Evolutionary conservation across 2,888 invertebrate species (phyloP).

Genomic region (Lordiphosa andalusiaca): DNA sequence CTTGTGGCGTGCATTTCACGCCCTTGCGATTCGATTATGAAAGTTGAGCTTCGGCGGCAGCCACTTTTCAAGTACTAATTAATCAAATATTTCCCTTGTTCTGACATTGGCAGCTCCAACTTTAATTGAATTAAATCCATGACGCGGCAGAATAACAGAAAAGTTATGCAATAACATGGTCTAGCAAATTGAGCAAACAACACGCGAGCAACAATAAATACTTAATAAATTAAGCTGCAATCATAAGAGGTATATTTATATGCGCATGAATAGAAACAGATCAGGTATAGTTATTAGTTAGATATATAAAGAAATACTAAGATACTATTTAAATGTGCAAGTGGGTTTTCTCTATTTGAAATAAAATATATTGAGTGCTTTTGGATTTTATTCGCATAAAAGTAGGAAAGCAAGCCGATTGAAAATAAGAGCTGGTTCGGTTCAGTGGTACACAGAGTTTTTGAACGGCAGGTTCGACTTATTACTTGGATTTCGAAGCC

Average conservation of each 20-base stretch:
- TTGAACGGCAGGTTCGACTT: no score
- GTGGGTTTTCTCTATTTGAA: no score
- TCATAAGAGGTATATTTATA: slow-evolving; percentile 5
- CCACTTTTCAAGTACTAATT: slow-evolving; percentile 17
- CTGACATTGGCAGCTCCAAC: slow-evolving; percentile 27
- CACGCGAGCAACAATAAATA: slow-evolving; percentile 32
- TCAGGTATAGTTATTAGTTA: no score
- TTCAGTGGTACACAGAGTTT: no score
- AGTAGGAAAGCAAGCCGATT: no score
- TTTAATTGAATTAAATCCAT: slow-evolving; percentile 50
- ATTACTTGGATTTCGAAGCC: no score
- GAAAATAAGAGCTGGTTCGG: no score
- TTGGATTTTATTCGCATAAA: no score
- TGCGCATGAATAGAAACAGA: neutral
- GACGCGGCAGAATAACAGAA: slow-evolving; percentile 16
- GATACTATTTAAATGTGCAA: no score
- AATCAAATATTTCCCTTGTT: slow-evolving; percentile 34
- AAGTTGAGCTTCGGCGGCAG: slow-evolving; percentile 20
- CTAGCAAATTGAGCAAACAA: slow-evolving; percentile 33
- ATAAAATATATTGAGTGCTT: no score
- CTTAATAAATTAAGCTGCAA: slow-evolving; percentile 10
- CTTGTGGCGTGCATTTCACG: slow-evolving; percentile 50
- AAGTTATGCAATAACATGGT: slow-evolving; percentile 5
- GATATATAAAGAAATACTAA: no score
- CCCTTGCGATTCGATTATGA: slow-evolving; percentile 49